phyloP scores from a whole-genome alignment of 2,888 invertebrate species.

The Pandemis cinnamomeana region DNA sequence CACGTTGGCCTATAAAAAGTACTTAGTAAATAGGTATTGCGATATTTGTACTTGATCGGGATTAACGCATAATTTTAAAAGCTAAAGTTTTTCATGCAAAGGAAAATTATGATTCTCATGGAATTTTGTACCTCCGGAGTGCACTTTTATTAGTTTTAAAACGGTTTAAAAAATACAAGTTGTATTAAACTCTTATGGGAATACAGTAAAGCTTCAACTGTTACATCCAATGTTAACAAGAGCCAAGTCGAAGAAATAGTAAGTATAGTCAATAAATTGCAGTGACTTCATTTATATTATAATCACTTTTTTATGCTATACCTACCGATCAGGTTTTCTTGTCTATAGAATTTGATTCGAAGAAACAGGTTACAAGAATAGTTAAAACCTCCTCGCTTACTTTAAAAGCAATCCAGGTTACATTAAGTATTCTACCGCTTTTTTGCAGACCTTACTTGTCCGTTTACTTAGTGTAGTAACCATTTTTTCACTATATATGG shows the following conservation, averaged over 20 bases:
- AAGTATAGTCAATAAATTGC: neutral
- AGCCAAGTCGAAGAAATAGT: neutral
- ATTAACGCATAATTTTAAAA: no score
- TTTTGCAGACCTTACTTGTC: constrained; percentile 27
- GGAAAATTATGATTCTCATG: no score
- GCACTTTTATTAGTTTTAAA: no score
- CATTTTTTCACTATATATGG: constrained; percentile 21
- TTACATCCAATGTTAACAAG: no score
- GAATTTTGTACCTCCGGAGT: no score
- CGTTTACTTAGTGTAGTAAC: neutral
- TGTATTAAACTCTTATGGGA: no score
- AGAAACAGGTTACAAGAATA: constrained; percentile 27
- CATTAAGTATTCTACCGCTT: constrained; percentile 25
- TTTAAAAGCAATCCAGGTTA: constrained; percentile 30
- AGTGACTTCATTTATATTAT: neutral
- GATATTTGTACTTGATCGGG: no score
- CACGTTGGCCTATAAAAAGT: no score
- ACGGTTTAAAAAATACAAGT: no score
- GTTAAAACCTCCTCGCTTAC: constrained; percentile 28
- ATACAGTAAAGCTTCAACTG: no score
- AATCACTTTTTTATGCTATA: neutral
- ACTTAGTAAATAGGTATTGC: no score
- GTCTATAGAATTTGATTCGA: constrained; percentile 5
- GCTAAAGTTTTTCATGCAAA: no score
- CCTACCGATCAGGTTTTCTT: neutral